Evolutionary conservation across 2,797 vertebrate genomes (phyloP).

Genomic region (Denticeps clupeoides): DNA sequence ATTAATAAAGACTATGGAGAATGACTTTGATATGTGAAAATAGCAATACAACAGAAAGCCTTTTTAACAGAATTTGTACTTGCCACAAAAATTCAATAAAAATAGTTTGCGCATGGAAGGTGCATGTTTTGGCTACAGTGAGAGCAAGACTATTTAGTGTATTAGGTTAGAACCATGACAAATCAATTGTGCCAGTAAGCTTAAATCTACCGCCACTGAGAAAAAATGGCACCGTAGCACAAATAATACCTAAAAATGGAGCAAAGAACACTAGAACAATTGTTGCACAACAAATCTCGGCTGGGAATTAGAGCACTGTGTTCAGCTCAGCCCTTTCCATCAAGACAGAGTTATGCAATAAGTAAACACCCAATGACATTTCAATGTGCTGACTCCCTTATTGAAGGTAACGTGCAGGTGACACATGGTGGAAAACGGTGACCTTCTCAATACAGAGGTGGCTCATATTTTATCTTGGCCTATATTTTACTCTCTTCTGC

Average conservation of each 20-base stretch:
- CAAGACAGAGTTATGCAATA: slow-evolving; percentile 42
- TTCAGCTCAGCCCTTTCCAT: slow-evolving; percentile 20
- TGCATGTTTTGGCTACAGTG: slow-evolving; percentile 14
- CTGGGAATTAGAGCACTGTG: slow-evolving; percentile 24
- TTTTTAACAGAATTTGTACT: background rate
- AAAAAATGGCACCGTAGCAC: slow-evolving; percentile 10
- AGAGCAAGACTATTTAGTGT: slow-evolving; percentile 8
- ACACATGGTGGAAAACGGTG: slow-evolving; percentile 54
- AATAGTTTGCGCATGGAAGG: slow-evolving; percentile 9
- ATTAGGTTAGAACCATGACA: slow-evolving; percentile 20
- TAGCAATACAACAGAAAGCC: too few relatives aligned
- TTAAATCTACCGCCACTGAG: slow-evolving; percentile 14
- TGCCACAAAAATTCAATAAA: background rate
- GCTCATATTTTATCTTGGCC: slow-evolving; percentile 25
- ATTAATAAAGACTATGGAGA: too few relatives aligned
- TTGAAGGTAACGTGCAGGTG: slow-evolving; percentile 40
- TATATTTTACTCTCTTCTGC: slow-evolving; percentile 9
- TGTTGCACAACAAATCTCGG: slow-evolving; percentile 14
- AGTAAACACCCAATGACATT: slow-evolving; percentile 51
- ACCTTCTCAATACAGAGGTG: slow-evolving; percentile 53
- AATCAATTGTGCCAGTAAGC: too few relatives aligned
- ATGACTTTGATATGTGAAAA: too few relatives aligned
- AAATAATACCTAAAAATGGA: slow-evolving; percentile 39
- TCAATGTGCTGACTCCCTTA: slow-evolving; percentile 56
- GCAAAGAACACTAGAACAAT: slow-evolving; percentile 3